Evolutionary conservation across 2,888 invertebrate genomes (phyloP).

Genomic region (Atrina japonica): DNA sequence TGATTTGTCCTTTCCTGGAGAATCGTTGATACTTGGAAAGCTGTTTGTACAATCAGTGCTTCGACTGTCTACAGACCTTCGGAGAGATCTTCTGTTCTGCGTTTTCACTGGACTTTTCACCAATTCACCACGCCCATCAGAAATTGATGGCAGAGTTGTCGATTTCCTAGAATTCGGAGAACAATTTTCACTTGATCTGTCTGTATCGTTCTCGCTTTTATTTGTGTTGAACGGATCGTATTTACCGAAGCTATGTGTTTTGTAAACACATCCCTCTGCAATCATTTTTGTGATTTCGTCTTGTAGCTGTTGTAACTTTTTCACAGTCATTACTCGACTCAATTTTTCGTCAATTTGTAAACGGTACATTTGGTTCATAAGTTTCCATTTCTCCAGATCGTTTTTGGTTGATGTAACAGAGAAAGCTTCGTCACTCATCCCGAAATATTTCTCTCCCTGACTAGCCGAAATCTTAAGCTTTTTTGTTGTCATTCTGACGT

Average conservation of each 20-base stretch:
- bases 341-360: constrained; percentile 20
- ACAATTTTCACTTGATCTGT: not conserved
- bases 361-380: constrained; percentile 24
- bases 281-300: constrained; percentile 32
- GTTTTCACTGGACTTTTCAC: constrained; percentile 14
- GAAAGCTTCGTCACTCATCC: constrained; percentile 32
- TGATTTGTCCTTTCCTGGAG: not conserved
- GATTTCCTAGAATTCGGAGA: constrained; percentile 3
- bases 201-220: not conserved
- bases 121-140: constrained; percentile 1
- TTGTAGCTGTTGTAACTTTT: constrained; percentile 19
- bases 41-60: not conserved
- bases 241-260: constrained; percentile 21
- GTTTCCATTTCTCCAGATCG: constrained; percentile 35
- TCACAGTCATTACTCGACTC: not conserved
- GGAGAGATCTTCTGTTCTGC: not conserved
- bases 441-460: not conserved
- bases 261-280: constrained; percentile 29
- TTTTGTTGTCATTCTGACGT: no score
- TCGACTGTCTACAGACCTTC: not conserved
- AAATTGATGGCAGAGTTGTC: constrained; percentile 4
- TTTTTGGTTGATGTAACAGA: constrained; percentile 19
- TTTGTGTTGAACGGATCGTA: constrained; percentile 16
- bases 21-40: not conserved
- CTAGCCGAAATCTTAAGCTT: no score